Evolutionary conservation across 1,140 invertebrate genomes (phyloP).

Genomic region (Drosophila equinoxialis): DNA sequence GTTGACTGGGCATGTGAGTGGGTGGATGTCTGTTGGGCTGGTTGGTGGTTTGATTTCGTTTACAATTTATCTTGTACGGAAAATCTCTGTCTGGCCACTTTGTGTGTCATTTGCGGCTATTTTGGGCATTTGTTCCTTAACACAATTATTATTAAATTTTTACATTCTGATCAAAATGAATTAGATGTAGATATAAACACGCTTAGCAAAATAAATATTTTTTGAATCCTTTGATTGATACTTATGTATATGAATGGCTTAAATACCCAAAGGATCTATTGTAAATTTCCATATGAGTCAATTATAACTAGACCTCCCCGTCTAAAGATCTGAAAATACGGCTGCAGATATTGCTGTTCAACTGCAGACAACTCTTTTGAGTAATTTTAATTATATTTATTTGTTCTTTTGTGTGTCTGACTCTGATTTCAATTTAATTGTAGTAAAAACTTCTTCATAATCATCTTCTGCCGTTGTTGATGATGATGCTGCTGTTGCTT

Average conservation of each 20-base stretch:
- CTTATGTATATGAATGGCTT: too few species aligned
- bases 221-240: too few species aligned
- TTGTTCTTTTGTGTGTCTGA: conserved; percentile 1
- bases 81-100: conserved; percentile 67
- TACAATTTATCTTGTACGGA: conserved; percentile 56
- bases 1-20: conserved; percentile 34
- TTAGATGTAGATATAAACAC: neutral
- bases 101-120: conserved; percentile 58
- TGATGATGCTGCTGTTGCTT: neutral
- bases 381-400: conserved; percentile 10
- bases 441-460: conserved; percentile 5
- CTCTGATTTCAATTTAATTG: conserved; percentile 7
- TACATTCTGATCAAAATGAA: conserved; percentile 25
- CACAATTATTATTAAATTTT: conserved; percentile 72
- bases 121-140: conserved; percentile 65
- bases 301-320: too few species aligned
- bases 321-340: neutral
- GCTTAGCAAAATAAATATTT: too few species aligned
- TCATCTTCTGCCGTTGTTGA: neutral
- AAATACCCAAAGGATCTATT: too few species aligned
- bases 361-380: conserved; percentile 2
- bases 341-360: neutral
- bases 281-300: too few species aligned
- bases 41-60: conserved; percentile 39
- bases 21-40: conserved; percentile 35